Evolutionary conservation across 2,113 vertebrate genomes (phyloP), one percentile per base, ranked within the genome.

Genomic region (Macroglossus sobrinus): DNA sequence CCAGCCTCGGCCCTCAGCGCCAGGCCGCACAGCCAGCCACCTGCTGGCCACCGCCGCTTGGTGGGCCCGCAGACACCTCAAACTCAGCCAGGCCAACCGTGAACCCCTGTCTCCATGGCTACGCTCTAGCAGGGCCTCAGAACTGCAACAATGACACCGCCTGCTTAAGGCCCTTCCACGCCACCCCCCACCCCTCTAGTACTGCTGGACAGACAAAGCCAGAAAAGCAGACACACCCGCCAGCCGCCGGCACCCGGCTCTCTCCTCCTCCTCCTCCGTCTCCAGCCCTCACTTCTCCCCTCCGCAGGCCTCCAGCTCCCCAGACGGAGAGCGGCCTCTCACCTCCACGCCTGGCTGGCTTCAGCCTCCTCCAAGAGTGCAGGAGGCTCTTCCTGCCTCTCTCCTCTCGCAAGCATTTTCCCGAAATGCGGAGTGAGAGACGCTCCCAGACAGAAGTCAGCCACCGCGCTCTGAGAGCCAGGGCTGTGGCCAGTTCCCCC

Each of bases 301-400:
- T 47, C 50, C n/a, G 15, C 0, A 15, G n/a, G n/a, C n/a, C 18
- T 33, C 74, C 24, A 4, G 8, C 2, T 28, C 38, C 59, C 24
- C 22, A 12, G 1, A 8, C 33, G 3, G 18, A 0, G 0, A 0
- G 28, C 50, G 8, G 0, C 6, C n/a, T 50, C 82, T 21, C 16
- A 53, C 9, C 35, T 35, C 87, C 30, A 12, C 2, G 28, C n/a
- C 47, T 11, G 24, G 33, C 19, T 55, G 5, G 8, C 16, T 0
- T 0, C 24, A 0, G 12, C 33, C 28, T 64, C 61, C 53, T 55
- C 40, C 47, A n/a, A 2, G 6, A 40, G 43, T 4, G 45, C 4
- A 1, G 15, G 2, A 9, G 59, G 61, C 43, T 78, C n/a, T n/a
- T n/a, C n/a, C n/a, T n/a, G n/a, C n/a, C n/a, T n/a, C 5, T 7